phyloP scores from a whole-genome alignment of 2,888 invertebrate species.

The Helleia helle region DNA sequence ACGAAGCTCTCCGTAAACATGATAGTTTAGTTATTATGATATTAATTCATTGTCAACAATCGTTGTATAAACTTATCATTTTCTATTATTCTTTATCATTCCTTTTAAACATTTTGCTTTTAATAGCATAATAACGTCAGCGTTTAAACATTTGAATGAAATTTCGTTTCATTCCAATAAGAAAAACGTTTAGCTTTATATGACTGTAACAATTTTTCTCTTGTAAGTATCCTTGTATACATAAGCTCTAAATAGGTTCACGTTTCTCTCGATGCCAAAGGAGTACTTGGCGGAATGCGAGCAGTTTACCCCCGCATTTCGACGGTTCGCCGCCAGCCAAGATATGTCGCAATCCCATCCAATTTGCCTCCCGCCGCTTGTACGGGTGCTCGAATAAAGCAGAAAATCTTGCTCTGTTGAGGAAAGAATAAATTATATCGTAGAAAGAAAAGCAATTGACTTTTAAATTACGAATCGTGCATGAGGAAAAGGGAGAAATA shows the following conservation, averaged over 20 bases:
- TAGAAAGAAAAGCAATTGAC: conserved; percentile 35
- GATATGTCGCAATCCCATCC: conserved; percentile 68
- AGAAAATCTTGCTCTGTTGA: conserved; percentile 55
- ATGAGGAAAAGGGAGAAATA: conserved; percentile 1
- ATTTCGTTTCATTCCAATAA: background rate
- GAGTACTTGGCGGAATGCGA: conserved; percentile 46
- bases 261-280: conserved; percentile 39
- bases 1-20: conserved; percentile 13
- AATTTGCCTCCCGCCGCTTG: conserved; percentile 61
- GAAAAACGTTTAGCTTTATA: background rate
- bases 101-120: no score
- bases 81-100: background rate
- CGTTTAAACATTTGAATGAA: background rate
- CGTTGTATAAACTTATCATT: no score
- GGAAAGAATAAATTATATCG: conserved; percentile 56
- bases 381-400: conserved; percentile 59
- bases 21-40: background rate
- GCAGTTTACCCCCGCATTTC: conserved; percentile 61
- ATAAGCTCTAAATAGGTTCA: conserved; percentile 44
- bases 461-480: conserved; percentile 21
- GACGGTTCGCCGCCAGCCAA: conserved; percentile 53
- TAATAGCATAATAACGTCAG: no score
- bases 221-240: conserved; percentile 20
- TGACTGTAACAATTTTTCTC: conserved; percentile 14
- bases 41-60: conserved; percentile 4